A percentile compares a stretch with the other conserved stretches of the same genome.
Conservation (phyloP, 2,113 vertebrate species). For the Poecile atricapillus region DNA sequence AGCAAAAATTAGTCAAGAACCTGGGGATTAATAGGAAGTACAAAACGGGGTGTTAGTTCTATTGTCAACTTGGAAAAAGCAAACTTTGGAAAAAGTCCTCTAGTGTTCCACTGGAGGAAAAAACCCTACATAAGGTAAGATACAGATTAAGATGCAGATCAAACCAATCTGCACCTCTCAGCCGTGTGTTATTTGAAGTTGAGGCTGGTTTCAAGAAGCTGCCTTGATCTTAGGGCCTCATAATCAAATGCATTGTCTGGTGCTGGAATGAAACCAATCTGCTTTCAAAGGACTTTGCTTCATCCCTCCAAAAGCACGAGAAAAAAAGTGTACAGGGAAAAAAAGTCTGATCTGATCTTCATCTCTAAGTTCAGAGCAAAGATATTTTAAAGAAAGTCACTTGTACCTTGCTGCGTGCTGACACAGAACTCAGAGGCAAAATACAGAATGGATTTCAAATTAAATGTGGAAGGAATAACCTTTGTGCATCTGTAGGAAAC, state of each 20-base stretch:
- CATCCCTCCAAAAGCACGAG: background rate
- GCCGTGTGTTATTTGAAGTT: background rate
- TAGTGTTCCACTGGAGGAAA: background rate
- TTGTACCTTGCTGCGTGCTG: background rate
- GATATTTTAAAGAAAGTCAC: background rate
- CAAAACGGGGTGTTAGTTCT: background rate
- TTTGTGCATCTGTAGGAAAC: background rate
- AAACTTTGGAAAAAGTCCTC: background rate
- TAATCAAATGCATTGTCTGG: constrained; percentile 39
- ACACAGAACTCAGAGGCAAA: background rate
- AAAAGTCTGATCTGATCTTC: background rate
- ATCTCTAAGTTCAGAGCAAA: background rate
- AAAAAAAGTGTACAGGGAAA: background rate
- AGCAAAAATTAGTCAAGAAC: background rate
- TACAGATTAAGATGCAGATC: background rate
- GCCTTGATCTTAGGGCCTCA: background rate
- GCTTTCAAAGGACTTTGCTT: background rate
- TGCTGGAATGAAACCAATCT: background rate
- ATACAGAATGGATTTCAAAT: background rate
- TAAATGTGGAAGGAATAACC: background rate
- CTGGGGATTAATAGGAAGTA: background rate
- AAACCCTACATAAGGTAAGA: fast-evolving
- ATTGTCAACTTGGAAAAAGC: background rate
- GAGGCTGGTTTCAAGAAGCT: background rate
- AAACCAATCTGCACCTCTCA: background rate